A percentile compares a stretch with the other conserved stretches of the same genome.
Evolutionary conservation across 2,113 vertebrate species (phyloP).

Genomic region (Siniperca chuatsi): DNA sequence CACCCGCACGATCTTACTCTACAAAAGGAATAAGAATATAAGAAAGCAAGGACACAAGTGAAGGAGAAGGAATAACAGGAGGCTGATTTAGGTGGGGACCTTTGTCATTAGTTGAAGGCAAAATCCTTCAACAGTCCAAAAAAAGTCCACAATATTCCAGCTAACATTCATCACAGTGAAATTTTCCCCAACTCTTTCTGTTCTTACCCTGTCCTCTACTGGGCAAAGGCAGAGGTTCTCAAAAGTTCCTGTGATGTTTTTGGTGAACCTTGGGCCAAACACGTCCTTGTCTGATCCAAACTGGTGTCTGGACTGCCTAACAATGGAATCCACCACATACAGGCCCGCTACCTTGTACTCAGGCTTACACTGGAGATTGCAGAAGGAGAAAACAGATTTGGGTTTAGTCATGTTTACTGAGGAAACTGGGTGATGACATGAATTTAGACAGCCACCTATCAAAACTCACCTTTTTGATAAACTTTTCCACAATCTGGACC

Average conservation of each 20-base stretch:
- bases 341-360: constrained; percentile 98
- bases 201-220: constrained; percentile 93
- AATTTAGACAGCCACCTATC: not conserved
- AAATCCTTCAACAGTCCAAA: not conserved
- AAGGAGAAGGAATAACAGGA: not conserved
- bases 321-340: constrained; percentile 98
- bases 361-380: constrained; percentile 90
- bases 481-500: constrained; percentile 99
- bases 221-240: constrained; percentile 99
- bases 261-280: constrained; percentile 98
- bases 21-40: constrained; percentile 43
- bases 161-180: not conserved
- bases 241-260: constrained; percentile 98
- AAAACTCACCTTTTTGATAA: constrained; percentile 95
- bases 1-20: constrained; percentile 99
- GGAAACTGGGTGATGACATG: not conserved
- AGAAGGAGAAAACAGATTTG: not conserved
- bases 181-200: not conserved
- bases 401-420: not conserved
- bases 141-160: not conserved
- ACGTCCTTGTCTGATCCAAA: constrained; percentile 98
- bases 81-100: not conserved
- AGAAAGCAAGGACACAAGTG: not conserved
- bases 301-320: constrained; percentile 97
- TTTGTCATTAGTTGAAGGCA: not conserved